These are phyloP conservation scores for Macaria notata DNA, from an alignment of 2,888 invertebrate species.

Conservation along the genomic window DNA sequence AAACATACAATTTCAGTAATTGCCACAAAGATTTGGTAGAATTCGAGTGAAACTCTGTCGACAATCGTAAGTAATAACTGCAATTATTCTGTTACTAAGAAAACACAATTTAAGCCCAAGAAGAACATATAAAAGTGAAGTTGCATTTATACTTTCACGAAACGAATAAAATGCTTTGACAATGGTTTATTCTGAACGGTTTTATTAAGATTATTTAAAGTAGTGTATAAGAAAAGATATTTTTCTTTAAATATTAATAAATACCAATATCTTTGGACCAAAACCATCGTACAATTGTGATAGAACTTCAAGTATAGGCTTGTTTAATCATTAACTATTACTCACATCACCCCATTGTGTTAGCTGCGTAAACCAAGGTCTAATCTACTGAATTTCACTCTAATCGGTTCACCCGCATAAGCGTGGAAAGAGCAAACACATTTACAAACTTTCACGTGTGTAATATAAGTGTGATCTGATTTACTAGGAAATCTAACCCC, in stretches of 20 bases:
- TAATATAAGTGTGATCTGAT: no score
- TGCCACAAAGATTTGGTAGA: conserved; percentile 29
- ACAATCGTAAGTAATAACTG: conserved; percentile 40
- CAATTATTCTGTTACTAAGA: conserved; percentile 40
- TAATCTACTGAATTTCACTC: not conserved
- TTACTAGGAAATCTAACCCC: no score
- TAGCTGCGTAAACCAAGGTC: not conserved
- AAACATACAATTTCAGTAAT: conserved; percentile 21
- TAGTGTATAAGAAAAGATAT: not conserved
- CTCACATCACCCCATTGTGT: no score
- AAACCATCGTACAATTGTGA: no score
- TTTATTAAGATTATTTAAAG: no score
- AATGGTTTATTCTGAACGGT: not conserved
- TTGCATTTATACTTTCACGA: not conserved
- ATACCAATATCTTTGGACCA: not conserved
- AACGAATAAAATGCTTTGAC: not conserved
- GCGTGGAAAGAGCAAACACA: no score
- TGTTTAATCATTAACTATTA: no score
- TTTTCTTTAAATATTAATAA: not conserved
- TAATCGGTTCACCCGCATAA: no score
- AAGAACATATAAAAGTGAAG: not conserved
- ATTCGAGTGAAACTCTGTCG: conserved; percentile 36
- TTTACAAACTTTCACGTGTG: no score
- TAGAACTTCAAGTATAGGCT: no score
- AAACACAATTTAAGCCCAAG: conserved; percentile 15